Base-by-base conservation (phyloP, 2,113 vertebrate genomes). In the Thunnus thynnus region DNA sequence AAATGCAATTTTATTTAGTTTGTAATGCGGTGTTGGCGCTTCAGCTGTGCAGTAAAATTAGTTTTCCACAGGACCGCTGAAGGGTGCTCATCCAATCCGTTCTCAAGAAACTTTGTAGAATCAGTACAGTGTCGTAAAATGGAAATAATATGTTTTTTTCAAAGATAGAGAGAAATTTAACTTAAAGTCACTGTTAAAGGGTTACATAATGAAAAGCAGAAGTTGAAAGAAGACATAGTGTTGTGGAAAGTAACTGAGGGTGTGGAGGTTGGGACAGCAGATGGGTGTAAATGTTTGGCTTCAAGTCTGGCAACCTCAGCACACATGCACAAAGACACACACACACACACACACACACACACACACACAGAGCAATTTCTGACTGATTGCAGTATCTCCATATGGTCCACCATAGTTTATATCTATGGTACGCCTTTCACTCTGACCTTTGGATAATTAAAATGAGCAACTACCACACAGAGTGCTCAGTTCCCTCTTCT, bases 371-470 rank as follows among this genome's bases (percentile, higher is more conserved):
- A 12, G 22, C 16, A 4, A 11, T 64, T 16, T 47, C 4, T 13
- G 7, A 74, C 55, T 56, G 76, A 58, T 50, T 58, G 48, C 56
- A 73, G 32, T 41, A 67, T 78, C 18, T 69, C 9, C 32, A 61
- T 78, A 57, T 54, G 22, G 13, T 68, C 32, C 51, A 67, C 20
- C 12, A 44, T 64, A 44, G 41, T 75, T 64, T 52, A 47, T 61
- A 73, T 81, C 30, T 13, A 9, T 80, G 8, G 57, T 51, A n/a
- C 48, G n/a, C 41, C 80, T 87, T 69, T 41, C 36, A 81, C 47
- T 81, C 56, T 75, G 72, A 86, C 69, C 56, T 89, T 88, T 85
- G 47, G 75, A 68, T 76, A 79, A 41, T 41, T 74, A 78, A 82
- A 76, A 80, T 68, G 52, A 41, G 32, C 55, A 76, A 47, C 4